Conservation (phyloP, 2,888 invertebrate species). For the Anticlea derivata region DNA sequence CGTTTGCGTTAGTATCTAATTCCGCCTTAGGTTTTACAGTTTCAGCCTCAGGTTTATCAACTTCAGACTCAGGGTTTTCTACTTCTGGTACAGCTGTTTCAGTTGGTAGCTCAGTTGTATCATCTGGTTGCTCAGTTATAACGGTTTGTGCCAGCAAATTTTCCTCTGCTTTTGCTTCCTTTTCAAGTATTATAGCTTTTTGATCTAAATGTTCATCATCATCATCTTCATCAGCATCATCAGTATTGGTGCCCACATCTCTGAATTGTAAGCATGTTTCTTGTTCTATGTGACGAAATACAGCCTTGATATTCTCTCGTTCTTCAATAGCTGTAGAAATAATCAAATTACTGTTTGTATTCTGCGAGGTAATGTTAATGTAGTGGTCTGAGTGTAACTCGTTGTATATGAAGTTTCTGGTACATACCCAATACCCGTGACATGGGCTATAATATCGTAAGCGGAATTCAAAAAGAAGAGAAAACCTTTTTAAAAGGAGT, state of each 20-base stretch:
- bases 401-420: too few relatives aligned
- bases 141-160: too few relatives aligned
- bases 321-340: conserved; percentile 63
- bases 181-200: neutral
- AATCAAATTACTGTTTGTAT: neutral
- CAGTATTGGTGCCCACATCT: conserved; percentile 35
- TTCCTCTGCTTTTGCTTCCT: neutral
- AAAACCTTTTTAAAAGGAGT: too few relatives aligned
- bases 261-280: conserved; percentile 70
- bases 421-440: too few relatives aligned
- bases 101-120: neutral
- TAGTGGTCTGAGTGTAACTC: too few relatives aligned
- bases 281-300: conserved; percentile 67
- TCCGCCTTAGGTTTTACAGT: neutral
- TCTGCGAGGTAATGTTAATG: too few relatives aligned
- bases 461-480: too few relatives aligned
- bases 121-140: neutral
- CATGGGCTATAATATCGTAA: too few relatives aligned
- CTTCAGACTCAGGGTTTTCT: neutral
- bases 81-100: neutral
- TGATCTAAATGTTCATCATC: neutral
- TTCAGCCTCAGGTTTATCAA: neutral
- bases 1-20: too few relatives aligned
- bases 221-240: conserved; percentile 5
- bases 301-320: conserved; percentile 65